Percentiles rank a stretch among this genome's conserved stretches.
phyloP scores from a whole-genome alignment of 2,113 vertebrate genomes.

The Anolis sagrei region DNA sequence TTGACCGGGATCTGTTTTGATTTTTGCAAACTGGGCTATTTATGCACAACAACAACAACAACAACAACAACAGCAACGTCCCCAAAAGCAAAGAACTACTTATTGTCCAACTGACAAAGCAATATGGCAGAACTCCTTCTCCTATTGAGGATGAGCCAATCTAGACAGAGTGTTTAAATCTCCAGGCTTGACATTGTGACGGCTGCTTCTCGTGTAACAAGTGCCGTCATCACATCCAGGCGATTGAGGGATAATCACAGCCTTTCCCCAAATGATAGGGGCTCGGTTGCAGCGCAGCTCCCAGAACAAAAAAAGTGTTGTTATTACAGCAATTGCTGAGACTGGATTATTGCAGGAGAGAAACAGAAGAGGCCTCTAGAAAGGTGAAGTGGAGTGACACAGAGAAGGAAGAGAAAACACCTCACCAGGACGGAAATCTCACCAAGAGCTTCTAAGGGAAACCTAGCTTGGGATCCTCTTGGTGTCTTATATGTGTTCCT shows the following conservation, averaged over 20 bases:
- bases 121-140: too few species aligned
- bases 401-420: neutral
- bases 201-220: conserved; percentile 6
- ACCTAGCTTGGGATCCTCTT: too few species aligned
- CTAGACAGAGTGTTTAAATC: too few species aligned
- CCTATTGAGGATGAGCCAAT: too few species aligned
- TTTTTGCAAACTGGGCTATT: too few species aligned
- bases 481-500: too few species aligned
- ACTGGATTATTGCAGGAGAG: conserved; percentile 6
- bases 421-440: neutral
- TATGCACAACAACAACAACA: too few species aligned
- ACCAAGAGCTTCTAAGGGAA: neutral
- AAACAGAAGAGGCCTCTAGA: fast-evolving
- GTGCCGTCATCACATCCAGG: neutral
- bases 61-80: too few species aligned
- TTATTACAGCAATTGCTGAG: conserved; percentile 33
- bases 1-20: too few species aligned
- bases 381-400: neutral
- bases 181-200: neutral
- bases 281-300: neutral
- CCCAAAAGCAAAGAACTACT: too few species aligned
- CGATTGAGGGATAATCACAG: conserved; percentile 10
- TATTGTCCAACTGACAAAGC: too few species aligned
- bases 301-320: conserved; percentile 32
- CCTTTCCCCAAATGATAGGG: neutral